Percentiles rank a stretch among this genome's conserved stretches.
phyloP scores from a whole-genome alignment of 2,888 invertebrate genomes.

The Caenorhabditis doughertyi region DNA sequence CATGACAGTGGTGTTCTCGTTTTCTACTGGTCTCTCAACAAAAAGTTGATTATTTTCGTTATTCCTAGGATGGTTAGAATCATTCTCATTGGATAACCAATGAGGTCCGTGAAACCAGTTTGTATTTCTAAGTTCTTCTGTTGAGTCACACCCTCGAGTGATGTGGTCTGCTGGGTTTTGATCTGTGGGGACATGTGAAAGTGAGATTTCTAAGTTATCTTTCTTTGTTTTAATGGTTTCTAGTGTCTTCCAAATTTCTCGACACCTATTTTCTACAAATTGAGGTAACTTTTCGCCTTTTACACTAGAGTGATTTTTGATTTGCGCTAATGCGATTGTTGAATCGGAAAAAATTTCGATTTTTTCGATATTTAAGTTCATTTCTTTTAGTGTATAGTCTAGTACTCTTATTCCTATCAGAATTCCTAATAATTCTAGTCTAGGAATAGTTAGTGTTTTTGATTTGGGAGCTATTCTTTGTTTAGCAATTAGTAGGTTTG shows the following conservation, averaged over 20 bases:
- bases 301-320: neutral
- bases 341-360: constrained; percentile 15
- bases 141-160: constrained; percentile 18
- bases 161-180: constrained; percentile 35
- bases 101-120: constrained; percentile 35
- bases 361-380: neutral
- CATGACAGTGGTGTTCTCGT: neutral
- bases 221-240: neutral
- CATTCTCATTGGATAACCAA: neutral
- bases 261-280: constrained; percentile 28
- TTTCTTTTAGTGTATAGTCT: neutral
- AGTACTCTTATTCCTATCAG: neutral
- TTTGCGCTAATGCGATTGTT: constrained; percentile 7
- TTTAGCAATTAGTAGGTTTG: constrained; percentile 1
- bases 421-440: constrained; percentile 31
- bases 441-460: constrained; percentile 16
- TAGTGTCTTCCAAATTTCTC: constrained; percentile 1
- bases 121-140: neutral
- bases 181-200: constrained; percentile 15
- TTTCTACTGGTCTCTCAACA: neutral
- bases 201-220: neutral
- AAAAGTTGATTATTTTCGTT: neutral
- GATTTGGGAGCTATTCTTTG: constrained; percentile 19
- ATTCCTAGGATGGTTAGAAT: neutral
- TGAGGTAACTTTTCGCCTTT: neutral